Evolutionary conservation across 64 coral and sea anemone genomes (phyloP).

Genomic region (Trachythela sp.): DNA sequence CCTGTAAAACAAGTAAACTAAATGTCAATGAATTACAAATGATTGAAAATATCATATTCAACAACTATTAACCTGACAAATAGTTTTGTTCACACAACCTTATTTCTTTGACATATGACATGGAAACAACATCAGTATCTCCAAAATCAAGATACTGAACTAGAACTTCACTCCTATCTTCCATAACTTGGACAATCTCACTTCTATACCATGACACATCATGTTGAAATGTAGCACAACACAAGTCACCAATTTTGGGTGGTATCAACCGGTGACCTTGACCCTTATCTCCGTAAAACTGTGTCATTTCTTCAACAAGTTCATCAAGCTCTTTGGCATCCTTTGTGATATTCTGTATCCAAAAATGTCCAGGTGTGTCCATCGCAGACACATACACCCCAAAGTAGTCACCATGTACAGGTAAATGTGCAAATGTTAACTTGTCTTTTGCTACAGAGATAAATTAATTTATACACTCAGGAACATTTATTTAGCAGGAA

Average conservation of each 20-base stretch:
- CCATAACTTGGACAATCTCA: slow-evolving; percentile 40
- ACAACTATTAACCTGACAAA: too few relatives aligned
- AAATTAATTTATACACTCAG: not conserved
- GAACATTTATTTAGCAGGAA: too few relatives aligned
- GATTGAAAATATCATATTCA: too few relatives aligned
- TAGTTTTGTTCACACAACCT: too few relatives aligned
- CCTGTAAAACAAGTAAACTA: slow-evolving; percentile 38
- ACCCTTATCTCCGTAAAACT: not conserved
- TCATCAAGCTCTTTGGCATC: not conserved
- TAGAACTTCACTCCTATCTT: slow-evolving; percentile 24
- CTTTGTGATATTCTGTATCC: not conserved
- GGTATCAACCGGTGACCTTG: not conserved
- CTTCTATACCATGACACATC: slow-evolving; percentile 60
- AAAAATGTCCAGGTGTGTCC: not conserved
- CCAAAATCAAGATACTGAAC: slow-evolving; percentile 71
- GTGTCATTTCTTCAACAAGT: not conserved
- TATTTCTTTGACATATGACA: slow-evolving; percentile 48
- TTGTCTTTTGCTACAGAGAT: not conserved
- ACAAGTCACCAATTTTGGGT: slow-evolving; percentile 6
- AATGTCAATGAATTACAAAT: too few relatives aligned
- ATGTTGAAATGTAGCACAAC: slow-evolving; percentile 13
- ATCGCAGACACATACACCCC: not conserved
- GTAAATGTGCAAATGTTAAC: not conserved
- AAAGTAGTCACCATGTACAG: slow-evolving; percentile 3
- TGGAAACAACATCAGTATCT: slow-evolving; percentile 52